These are phyloP conservation scores for Sepiola atlantica DNA, from an alignment of 2,888 invertebrate genomes.

Conservation along the genomic window DNA sequence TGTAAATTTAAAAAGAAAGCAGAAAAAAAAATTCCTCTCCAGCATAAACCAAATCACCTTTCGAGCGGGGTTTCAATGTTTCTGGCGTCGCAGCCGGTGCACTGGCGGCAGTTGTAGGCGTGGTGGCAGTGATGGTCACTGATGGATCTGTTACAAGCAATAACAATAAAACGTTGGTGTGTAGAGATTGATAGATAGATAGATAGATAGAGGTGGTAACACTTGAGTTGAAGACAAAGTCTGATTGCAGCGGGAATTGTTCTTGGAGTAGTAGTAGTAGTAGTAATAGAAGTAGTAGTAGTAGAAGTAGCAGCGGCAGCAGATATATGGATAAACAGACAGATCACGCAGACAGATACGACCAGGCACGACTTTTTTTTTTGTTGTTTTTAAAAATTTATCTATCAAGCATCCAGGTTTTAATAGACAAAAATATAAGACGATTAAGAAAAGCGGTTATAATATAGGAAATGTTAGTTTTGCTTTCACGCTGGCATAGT, in stretches of 20 bases:
- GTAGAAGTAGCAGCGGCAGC: too few relatives aligned
- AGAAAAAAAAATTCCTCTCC: neutral
- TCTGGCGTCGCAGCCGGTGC: neutral
- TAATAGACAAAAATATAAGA: neutral
- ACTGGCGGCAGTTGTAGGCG: neutral
- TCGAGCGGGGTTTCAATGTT: neutral
- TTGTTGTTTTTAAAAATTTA: too few relatives aligned
- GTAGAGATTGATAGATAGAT: neutral
- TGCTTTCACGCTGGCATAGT: neutral
- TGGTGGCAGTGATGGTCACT: neutral
- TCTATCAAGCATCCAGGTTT: neutral
- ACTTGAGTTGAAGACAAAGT: neutral
- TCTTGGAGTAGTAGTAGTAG: neutral
- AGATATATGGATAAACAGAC: neutral
- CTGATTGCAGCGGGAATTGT: neutral
- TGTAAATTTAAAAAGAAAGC: neutral
- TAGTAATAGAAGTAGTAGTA: neutral
- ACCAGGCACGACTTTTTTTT: neutral
- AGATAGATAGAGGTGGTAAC: neutral
- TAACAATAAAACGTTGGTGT: slow-evolving; percentile 13
- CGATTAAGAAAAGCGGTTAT: neutral
- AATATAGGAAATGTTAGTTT: neutral
- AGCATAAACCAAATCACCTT: slow-evolving; percentile 36
- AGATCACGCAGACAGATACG: neutral
- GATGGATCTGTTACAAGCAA: slow-evolving; percentile 35